Evolutionary conservation across 2,797 vertebrate genomes (phyloP), one percentile per base, ranked within the genome.

Genomic region (Decapterus maruadsi): DNA sequence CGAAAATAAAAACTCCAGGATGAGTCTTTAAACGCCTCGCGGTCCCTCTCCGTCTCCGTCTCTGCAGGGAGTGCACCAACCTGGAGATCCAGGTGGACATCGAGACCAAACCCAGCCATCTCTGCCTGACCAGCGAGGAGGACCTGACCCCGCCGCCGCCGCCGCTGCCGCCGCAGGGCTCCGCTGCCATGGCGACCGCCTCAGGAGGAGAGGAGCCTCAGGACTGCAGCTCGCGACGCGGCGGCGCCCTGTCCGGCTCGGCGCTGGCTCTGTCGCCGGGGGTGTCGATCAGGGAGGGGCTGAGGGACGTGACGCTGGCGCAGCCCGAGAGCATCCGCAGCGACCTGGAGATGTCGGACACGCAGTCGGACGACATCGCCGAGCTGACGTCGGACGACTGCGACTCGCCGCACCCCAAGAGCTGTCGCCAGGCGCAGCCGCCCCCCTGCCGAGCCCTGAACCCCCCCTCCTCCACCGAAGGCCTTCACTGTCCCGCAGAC

Each of bases 71-170:
- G 88, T 96, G 97, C 89, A 99, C 96, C 86, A 99, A 99, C 92
- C 96, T 99, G 93, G 98, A 99, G 94, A 98, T 99, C 92, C 98
- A 99, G 93, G 98, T 99, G 94, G 98, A 99, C 95, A 99, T 99
- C 3, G 98, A 99, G 92, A 97, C 97, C 92, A 98, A 99, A 92
- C 98, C 98, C 69, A 99, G 97, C 78, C 97, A 98, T 87, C 96
- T 98, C 89, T 97, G 97, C 89, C 94, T 99, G 90, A 96, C 96
- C 91, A 98, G 97, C 8, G 95, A 98, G 81, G 98, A 98, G 0
- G 97, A 99, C 92, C 82, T 96, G 16, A 87, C 92, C 55, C 94
- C 90, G 0, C 91, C 92, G 17, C 77, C 26, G 26, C 26, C 26
- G 1, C 91, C 92, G 17, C 77, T 3, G 26, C 26, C 26, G 1